Evolutionary conservation across 2,888 invertebrate genomes (phyloP), one percentile per base, ranked within the genome.

Genomic region (Amblyjoppa proteus): DNA sequence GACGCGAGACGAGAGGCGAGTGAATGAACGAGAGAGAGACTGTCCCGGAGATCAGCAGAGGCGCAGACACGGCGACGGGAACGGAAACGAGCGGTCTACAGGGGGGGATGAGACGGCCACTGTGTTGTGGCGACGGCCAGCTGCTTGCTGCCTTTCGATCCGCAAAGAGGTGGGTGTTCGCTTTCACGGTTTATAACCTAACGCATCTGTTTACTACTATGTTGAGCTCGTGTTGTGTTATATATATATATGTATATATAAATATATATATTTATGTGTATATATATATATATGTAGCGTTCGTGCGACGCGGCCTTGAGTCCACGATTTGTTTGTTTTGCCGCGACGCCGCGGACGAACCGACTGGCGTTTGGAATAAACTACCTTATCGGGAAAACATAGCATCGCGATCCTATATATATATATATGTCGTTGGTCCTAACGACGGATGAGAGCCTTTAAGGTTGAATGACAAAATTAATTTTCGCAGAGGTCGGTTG

Each of bases 21-120:
- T 34, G 85, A 86, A 87, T 88, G 88, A 89, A 89, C 88, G 88
- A 90, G 88, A 86, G 88, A 86, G 84, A 77, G 77, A 80, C 81
- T 56, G 70, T 73, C 58, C 34, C 34, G 66, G 38, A 53, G 64
- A 76, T 31, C 64, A 75, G 51, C 58, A 70, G 56, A 31, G 71
- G 25, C 71, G 71, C 25, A 38, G 11, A 76, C 66, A 38, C 13
- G 13, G 16, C 49, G 51, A 70, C 68, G 16, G 68, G 31, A 66
- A 79, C 56, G 58, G 56, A 20, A 66, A 79, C 41, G 73, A 51
- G 69, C 41, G 51, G 84, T 80, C 76, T 76, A 20, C 64, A 34
- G 64, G 85, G 87, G 87, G 87, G 83, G 86, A 90, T 90, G 88
- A 88, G 83, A 89, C 88, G 86, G 80, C 81, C 86, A 81, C 83